Percentiles rank a stretch among this genome's conserved stretches.
Evolutionary conservation across 2,888 invertebrate species (phyloP).

Genomic region (Amiota minor): DNA sequence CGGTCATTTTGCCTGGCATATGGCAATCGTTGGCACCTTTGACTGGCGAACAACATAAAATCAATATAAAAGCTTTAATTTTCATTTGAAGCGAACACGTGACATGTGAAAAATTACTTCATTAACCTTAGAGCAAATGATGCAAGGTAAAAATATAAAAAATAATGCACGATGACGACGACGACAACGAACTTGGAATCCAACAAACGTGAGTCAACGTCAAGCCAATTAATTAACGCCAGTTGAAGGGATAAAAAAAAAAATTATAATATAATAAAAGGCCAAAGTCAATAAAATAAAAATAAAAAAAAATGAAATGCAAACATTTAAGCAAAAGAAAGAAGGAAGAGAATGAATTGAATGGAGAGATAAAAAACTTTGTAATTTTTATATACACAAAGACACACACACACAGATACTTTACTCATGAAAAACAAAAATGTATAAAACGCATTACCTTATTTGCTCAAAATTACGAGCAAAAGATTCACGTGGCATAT

Average conservation of each 20-base stretch:
- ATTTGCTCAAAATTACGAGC: conserved; percentile 5
- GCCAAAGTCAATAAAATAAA: conserved; percentile 26
- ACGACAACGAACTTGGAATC: neutral
- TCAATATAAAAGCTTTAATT: conserved; percentile 16
- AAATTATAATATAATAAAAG: neutral
- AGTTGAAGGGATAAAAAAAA: neutral
- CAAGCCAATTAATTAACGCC: conserved; percentile 21
- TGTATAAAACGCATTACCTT: conserved; percentile 7
- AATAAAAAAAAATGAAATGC: neutral
- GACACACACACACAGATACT: neutral
- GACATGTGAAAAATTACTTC: conserved; percentile 4
- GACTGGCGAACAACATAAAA: neutral
- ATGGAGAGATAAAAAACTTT: neutral
- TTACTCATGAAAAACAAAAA: neutral
- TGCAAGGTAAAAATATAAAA: too few relatives aligned
- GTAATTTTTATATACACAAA: conserved; percentile 5
- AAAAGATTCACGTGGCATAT: neutral
- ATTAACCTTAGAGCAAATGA: conserved; percentile 1
- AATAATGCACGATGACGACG: neutral
- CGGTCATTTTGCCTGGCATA: too few relatives aligned
- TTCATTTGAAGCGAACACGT: neutral
- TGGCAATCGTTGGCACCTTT: too few relatives aligned
- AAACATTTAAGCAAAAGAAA: neutral
- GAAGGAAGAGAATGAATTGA: too few relatives aligned
- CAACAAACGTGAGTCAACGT: conserved; percentile 3